Evolutionary conservation across 2,797 vertebrate species (phyloP).

Genomic region (Brachyrhaphis roseni): DNA sequence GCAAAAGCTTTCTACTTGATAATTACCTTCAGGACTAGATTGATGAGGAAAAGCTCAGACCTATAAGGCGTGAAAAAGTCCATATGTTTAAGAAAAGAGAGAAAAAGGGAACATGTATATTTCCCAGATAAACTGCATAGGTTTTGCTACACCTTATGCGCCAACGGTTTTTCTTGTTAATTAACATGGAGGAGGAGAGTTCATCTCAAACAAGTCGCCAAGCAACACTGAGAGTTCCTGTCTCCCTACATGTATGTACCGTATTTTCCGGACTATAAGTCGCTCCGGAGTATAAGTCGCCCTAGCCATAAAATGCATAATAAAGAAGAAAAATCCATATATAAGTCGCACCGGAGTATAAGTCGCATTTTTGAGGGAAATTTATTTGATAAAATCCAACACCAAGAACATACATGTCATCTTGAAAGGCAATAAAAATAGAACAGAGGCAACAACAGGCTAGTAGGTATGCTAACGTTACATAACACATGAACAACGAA

Average conservation of each 20-base stretch:
- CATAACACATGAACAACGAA: too few relatives aligned
- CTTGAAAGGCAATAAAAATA: too few relatives aligned
- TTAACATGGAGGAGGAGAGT: conserved; percentile 66
- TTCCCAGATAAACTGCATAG: conserved; percentile 3
- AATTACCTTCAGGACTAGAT: conserved; percentile 48
- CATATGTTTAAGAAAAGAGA: conserved; percentile 5
- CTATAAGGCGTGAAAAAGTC: not conserved
- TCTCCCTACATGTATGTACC: conserved; percentile 53
- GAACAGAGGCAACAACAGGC: too few relatives aligned
- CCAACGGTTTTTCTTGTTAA: conserved; percentile 76
- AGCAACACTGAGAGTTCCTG: conserved; percentile 74
- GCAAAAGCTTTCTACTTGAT: conserved; percentile 3
- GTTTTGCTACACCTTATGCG: conserved; percentile 52
- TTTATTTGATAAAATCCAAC: too few relatives aligned
- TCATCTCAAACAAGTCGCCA: conserved; percentile 71
- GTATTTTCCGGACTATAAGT: too few relatives aligned
- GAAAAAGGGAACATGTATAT: conserved; percentile 23
- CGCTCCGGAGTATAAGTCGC: too few relatives aligned
- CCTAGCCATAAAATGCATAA: too few relatives aligned
- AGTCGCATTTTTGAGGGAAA: too few relatives aligned
- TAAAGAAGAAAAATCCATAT: too few relatives aligned
- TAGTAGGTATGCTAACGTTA: too few relatives aligned
- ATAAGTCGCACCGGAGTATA: too few relatives aligned
- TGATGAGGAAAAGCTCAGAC: conserved; percentile 44
- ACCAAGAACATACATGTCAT: too few relatives aligned